phyloP scores from a whole-genome alignment of 1,140 invertebrate species.

The Drosophila kepulauana region DNA sequence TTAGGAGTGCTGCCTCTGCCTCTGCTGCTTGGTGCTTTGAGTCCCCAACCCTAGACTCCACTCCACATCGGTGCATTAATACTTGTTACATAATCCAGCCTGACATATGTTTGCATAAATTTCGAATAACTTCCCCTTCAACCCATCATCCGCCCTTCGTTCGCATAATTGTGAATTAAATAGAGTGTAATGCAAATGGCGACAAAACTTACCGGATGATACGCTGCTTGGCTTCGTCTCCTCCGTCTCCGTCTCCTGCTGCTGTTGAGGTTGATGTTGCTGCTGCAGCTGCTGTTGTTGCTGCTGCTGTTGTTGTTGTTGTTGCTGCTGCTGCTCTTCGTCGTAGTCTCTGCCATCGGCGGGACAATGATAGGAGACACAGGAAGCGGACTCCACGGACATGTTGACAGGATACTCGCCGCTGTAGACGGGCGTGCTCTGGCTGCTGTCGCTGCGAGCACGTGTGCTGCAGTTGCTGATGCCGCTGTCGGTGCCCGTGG shows the following conservation, averaged over 20 bases:
- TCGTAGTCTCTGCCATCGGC: conserved; percentile 69
- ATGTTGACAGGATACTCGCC: conserved; percentile 77
- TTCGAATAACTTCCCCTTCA: conserved; percentile 39
- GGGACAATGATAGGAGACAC: conserved; percentile 75
- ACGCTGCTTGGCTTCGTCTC: conserved; percentile 25
- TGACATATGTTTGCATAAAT: conserved; percentile 83
- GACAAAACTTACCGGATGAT: conserved; percentile 63
- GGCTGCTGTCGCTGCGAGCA: conserved; percentile 74
- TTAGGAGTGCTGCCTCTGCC: not conserved
- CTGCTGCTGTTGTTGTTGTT: conserved; percentile 34
- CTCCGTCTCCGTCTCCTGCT: conserved; percentile 18
- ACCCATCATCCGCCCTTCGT: not conserved
- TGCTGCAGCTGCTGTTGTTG: conserved; percentile 32
- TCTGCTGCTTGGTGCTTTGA: not conserved
- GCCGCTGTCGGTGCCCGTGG: conserved; percentile 79
- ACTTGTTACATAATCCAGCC: conserved; percentile 72
- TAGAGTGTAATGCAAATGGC: conserved; percentile 67
- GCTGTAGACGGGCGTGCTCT: conserved; percentile 77
- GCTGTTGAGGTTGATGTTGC: conserved; percentile 15
- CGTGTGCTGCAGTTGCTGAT: conserved; percentile 78
- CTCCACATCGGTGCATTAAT: conserved; percentile 34
- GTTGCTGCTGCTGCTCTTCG: conserved; percentile 58
- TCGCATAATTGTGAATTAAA: conserved; percentile 77
- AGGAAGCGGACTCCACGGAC: conserved; percentile 78
- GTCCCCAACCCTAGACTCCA: not conserved